Percentiles rank a stretch among this genome's conserved stretches.
Conservation (phyloP, 2,113 vertebrate genomes). For the Ailuropoda melanoleuca region DNA sequence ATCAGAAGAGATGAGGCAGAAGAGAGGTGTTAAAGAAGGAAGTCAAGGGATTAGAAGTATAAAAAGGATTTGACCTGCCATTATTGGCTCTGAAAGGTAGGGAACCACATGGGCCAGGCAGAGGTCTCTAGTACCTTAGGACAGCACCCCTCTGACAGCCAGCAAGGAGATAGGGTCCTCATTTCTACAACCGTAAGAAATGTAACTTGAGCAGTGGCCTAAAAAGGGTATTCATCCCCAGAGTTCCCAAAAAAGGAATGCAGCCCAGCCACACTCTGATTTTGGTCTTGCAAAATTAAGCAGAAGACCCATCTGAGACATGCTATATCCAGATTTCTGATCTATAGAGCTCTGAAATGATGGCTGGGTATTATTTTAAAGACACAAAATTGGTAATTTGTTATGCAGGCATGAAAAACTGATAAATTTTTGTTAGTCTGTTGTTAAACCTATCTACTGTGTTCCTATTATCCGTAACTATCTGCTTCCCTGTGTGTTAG, state of each 20-base stretch:
- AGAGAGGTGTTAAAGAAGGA: not conserved
- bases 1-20: not conserved
- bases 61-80: not conserved
- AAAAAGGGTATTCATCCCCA: not conserved
- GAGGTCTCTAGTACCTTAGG: not conserved
- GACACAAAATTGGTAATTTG: not conserved
- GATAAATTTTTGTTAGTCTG: not conserved
- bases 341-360: not conserved
- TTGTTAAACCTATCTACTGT: not conserved
- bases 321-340: not conserved
- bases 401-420: not conserved
- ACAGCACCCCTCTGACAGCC: rapidly evolving
- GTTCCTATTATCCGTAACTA: not conserved
- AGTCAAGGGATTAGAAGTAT: not conserved
- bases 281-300: not conserved
- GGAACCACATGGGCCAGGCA: not conserved
- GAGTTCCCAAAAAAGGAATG: not conserved
- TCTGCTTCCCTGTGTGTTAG: not conserved
- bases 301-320: not conserved
- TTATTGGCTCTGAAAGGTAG: not conserved
- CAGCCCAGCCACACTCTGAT: not conserved
- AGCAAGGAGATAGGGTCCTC: not conserved
- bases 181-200: not conserved
- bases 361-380: not conserved
- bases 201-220: not conserved